Conservation (phyloP, 2,797 vertebrate genomes). For the Falco concolor region DNA sequence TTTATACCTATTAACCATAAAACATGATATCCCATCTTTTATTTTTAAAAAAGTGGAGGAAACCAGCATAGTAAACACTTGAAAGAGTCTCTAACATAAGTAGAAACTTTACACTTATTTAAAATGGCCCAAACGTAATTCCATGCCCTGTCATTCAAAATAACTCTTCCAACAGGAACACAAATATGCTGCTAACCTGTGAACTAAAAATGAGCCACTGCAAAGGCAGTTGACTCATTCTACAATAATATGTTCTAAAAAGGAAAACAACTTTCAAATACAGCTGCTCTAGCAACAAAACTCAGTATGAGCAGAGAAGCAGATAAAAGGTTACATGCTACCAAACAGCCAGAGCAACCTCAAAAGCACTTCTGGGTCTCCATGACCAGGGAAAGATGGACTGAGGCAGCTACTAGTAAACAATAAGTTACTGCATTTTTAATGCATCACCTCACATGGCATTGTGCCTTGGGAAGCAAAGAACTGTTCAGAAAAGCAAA, state of each 20-base stretch:
- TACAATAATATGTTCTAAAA: not conserved
- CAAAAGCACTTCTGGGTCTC: not conserved
- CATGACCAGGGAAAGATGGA: not conserved
- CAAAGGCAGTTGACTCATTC: not conserved
- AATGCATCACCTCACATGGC: not conserved
- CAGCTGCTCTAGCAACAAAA: rapidly evolving
- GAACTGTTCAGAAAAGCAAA: not conserved
- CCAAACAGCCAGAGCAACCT: not conserved
- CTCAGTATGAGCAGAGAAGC: rapidly evolving
- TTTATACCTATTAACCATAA: not conserved
- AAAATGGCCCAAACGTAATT: not conserved
- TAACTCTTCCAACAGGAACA: not conserved
- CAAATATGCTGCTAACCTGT: not conserved
- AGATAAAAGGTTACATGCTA: not conserved
- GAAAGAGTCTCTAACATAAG: not conserved
- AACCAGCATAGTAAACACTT: not conserved
- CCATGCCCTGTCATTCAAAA: too few species aligned
- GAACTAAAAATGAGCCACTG: not conserved
- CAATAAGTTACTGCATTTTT: not conserved
- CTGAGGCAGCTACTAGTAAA: not conserved
- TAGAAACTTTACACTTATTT: not conserved
- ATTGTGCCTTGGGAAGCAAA: rapidly evolving
- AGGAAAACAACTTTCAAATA: rapidly evolving
- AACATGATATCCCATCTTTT: not conserved
- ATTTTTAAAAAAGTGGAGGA: not conserved